phyloP scores from a whole-genome alignment of 2,888 invertebrate genomes.

The Drosophila formosana region DNA sequence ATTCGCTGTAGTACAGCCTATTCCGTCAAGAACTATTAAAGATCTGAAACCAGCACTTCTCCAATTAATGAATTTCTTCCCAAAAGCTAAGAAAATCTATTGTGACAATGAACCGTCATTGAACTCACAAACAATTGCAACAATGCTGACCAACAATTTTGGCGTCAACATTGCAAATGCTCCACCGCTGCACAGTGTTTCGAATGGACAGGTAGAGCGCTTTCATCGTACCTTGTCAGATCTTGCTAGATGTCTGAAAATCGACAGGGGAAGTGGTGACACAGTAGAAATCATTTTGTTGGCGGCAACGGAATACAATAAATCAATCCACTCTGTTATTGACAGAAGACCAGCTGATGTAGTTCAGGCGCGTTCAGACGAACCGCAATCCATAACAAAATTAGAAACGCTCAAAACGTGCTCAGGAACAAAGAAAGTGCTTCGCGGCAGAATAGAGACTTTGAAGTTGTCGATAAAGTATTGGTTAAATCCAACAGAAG shows the following conservation, averaged over 20 bases:
- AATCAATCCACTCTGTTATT: slow-evolving; percentile 25
- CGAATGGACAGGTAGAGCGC: slow-evolving; percentile 3
- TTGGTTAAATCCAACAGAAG: slow-evolving; percentile 21
- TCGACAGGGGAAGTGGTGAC: slow-evolving; percentile 23
- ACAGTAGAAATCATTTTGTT: slow-evolving; percentile 19
- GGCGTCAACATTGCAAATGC: neutral
- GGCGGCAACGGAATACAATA: slow-evolving; percentile 22
- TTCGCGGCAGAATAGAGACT: slow-evolving; percentile 18
- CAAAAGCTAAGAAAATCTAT: slow-evolving; percentile 21
- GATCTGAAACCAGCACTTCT: slow-evolving; percentile 9
- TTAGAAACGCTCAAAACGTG: slow-evolving; percentile 14
- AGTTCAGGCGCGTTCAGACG: slow-evolving; percentile 8
- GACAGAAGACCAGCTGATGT: slow-evolving; percentile 15
- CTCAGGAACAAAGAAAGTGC: slow-evolving; percentile 20
- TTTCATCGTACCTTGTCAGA: slow-evolving; percentile 4
- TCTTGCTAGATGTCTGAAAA: slow-evolving; percentile 16
- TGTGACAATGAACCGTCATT: slow-evolving; percentile 27
- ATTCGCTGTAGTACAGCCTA: slow-evolving; percentile 4
- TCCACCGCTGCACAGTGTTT: neutral
- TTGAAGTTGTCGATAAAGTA: slow-evolving; percentile 19
- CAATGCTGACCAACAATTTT: neutral
- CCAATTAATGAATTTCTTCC: slow-evolving; percentile 17
- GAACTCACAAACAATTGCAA: neutral
- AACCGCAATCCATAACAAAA: slow-evolving; percentile 17
- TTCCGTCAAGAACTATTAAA: slow-evolving; percentile 9